Evolutionary conservation across 2,797 vertebrate species (phyloP).

Genomic region (Eulemur rubriventer): DNA sequence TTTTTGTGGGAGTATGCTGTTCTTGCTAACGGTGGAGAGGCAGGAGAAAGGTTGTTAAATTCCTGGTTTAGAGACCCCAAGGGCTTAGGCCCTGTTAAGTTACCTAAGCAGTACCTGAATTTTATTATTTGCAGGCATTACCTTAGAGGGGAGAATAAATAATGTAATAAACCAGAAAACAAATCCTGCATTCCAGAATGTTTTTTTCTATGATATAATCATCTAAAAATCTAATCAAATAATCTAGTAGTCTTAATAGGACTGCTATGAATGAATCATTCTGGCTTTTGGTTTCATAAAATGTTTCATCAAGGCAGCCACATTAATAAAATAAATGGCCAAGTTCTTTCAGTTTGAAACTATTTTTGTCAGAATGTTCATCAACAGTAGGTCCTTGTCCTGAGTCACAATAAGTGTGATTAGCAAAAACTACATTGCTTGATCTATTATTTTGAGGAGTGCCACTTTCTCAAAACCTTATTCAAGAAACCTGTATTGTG

Average conservation of each 20-base stretch:
- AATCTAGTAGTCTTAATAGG: neutral
- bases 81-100: slow-evolving; percentile 3
- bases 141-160: neutral
- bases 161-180: slow-evolving; percentile 29
- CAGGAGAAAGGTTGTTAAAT: neutral
- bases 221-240: neutral
- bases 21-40: neutral
- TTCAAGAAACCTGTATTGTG: slow-evolving; percentile 3
- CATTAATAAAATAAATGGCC: slow-evolving; percentile 44
- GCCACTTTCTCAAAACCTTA: slow-evolving; percentile 45
- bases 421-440: slow-evolving; percentile 35
- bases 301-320: slow-evolving; percentile 44
- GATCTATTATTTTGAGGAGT: slow-evolving; percentile 39
- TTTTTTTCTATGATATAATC: neutral
- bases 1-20: neutral
- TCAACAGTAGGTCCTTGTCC: neutral
- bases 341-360: slow-evolving; percentile 12
- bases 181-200: neutral
- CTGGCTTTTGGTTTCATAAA: slow-evolving; percentile 49
- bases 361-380: slow-evolving; percentile 52
- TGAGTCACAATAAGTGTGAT: slow-evolving; percentile 5
- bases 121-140: slow-evolving; percentile 11
- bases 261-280: slow-evolving; percentile 46
- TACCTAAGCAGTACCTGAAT: slow-evolving; percentile 30
- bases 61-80: neutral